Conservation (phyloP, 2,797 vertebrate genomes). For the Centropyge bicolor region DNA sequence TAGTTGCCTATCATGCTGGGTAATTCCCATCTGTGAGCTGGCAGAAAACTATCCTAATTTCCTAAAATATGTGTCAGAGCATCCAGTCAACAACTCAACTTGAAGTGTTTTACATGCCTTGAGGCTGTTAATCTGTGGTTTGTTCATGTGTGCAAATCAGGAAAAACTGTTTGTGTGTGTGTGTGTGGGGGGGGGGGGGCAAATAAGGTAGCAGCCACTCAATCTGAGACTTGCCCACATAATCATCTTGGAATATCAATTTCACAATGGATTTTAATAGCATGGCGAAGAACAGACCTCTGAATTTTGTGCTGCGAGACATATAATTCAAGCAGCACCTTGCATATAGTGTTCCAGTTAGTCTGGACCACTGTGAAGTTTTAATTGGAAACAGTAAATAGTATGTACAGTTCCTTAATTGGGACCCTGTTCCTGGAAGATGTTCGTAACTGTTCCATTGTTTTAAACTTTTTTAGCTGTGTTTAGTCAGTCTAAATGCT, state of each 20-base stretch:
- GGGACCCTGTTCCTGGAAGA: neutral
- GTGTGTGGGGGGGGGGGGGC: too few relatives aligned
- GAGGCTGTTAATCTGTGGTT: neutral
- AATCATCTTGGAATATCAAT: neutral
- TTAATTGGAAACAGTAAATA: neutral
- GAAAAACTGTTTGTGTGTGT: neutral
- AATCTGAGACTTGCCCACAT: neutral
- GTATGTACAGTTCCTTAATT: neutral
- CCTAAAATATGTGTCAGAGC: neutral
- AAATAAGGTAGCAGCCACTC: neutral
- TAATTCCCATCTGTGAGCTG: neutral
- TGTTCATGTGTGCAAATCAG: neutral
- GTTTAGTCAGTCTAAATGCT: too few relatives aligned
- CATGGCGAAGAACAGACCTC: too few relatives aligned
- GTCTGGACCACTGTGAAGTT: neutral
- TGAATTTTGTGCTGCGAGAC: too few relatives aligned
- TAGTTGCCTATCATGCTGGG: neutral
- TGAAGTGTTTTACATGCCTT: neutral
- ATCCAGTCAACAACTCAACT: neutral
- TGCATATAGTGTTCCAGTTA: neutral
- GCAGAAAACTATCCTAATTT: constrained; percentile 13
- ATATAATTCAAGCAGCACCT: too few relatives aligned
- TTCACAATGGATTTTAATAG: neutral
- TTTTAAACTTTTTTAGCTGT: too few relatives aligned
- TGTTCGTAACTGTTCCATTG: neutral